Conservation (phyloP, 2,113 vertebrate genomes). For the Morone chrysops region DNA sequence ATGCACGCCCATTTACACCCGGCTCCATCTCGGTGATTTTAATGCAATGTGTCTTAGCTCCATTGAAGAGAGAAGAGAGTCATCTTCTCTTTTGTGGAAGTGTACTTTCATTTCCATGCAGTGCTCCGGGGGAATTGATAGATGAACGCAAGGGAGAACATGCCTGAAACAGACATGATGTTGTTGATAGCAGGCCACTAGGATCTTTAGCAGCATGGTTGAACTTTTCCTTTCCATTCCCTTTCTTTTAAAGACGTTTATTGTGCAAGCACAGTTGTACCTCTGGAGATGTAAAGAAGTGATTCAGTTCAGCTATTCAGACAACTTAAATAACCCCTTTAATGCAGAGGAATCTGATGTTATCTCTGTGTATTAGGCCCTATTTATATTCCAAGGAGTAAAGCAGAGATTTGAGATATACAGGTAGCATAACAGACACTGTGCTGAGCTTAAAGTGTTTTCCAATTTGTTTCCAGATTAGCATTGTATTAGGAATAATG, state of each 20-base stretch:
- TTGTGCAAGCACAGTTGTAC: background rate
- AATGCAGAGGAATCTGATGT: conserved; percentile 9
- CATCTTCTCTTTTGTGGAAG: conserved; percentile 70
- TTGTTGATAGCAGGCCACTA: conserved; percentile 24
- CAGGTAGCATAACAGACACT: background rate
- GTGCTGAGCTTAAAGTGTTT: conserved; percentile 3
- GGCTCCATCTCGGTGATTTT: conserved; percentile 47
- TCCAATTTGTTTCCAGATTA: conserved; percentile 5
- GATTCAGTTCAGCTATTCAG: background rate
- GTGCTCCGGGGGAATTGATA: conserved; percentile 59
- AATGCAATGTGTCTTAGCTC: conserved; percentile 63
- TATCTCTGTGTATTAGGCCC: conserved; percentile 16
- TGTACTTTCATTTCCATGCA: conserved; percentile 47
- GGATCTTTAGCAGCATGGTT: background rate
- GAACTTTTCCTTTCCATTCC: background rate
- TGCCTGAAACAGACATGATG: conserved; percentile 47
- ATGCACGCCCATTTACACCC: conserved; percentile 61
- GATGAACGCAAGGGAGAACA: conserved; percentile 49
- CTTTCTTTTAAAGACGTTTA: background rate
- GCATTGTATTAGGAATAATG: too few species aligned
- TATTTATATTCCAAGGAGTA: conserved; percentile 15
- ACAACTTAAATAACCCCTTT: background rate
- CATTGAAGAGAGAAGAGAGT: conserved; percentile 63
- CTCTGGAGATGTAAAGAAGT: conserved; percentile 2
- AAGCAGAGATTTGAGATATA: background rate